phyloP scores from a whole-genome alignment of 2,797 vertebrate species.

The Ptychobarbus kaznakovi region DNA sequence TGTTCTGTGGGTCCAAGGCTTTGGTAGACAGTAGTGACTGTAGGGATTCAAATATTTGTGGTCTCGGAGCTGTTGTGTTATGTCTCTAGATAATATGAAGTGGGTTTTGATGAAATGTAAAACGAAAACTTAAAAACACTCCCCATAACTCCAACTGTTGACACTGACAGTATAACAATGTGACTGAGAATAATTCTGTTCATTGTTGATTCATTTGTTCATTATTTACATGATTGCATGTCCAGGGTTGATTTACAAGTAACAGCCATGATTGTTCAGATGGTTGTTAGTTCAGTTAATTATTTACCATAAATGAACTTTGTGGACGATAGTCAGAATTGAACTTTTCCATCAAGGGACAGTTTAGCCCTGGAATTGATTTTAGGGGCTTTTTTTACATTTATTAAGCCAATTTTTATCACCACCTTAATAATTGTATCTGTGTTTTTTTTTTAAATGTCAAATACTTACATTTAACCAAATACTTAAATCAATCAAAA shows the following conservation, averaged over 20 bases:
- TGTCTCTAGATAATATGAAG: background rate
- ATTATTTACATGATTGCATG: background rate
- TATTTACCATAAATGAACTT: background rate
- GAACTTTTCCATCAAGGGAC: too few species aligned
- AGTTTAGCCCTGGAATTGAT: too few species aligned
- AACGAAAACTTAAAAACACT: background rate
- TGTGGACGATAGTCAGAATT: too few species aligned
- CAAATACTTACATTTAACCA: too few species aligned
- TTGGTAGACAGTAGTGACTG: too few species aligned
- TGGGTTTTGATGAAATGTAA: background rate
- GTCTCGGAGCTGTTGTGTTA: background rate
- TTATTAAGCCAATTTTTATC: too few species aligned
- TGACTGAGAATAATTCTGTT: too few species aligned
- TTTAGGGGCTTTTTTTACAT: too few species aligned
- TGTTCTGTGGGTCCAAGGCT: too few species aligned
- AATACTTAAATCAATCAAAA: too few species aligned
- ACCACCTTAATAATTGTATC: too few species aligned
- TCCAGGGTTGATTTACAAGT: background rate
- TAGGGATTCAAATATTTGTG: background rate
- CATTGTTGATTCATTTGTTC: background rate
- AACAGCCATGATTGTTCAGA: background rate
- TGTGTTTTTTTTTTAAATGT: too few species aligned
- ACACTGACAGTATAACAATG: background rate
- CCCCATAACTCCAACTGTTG: background rate
- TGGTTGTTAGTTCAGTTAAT: background rate